phyloP scores from a whole-genome alignment of 2,113 vertebrate species.

The Paracanthobrama guichenoti region DNA sequence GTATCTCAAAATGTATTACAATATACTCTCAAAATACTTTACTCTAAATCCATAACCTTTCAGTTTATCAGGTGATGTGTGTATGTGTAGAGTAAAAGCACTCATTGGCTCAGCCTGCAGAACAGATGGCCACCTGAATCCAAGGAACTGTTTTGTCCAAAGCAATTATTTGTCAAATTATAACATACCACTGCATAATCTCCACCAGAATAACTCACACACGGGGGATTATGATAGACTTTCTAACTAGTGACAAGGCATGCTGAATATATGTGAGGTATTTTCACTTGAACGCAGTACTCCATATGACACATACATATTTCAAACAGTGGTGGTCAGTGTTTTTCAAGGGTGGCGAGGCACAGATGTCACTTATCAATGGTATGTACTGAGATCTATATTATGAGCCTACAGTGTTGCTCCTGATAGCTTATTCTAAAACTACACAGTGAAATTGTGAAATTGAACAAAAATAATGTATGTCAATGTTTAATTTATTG shows the following conservation, averaged over 20 bases:
- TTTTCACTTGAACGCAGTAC: neutral
- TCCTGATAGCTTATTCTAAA: neutral
- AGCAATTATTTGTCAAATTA: slow-evolving; percentile 99
- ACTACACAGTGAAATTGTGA: neutral
- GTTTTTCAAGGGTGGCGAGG: too few species aligned
- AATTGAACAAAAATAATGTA: neutral
- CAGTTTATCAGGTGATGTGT: neutral
- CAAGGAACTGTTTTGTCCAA: slow-evolving; percentile 89
- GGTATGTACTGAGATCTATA: too few species aligned
- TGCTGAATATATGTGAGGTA: neutral
- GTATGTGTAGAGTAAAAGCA: slow-evolving; percentile 23
- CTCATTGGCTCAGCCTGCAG: slow-evolving; percentile 65
- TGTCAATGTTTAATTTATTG: neutral
- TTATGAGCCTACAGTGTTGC: neutral
- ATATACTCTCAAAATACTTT: neutral
- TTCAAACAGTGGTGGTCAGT: too few species aligned
- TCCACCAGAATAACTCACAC: slow-evolving; percentile 89
- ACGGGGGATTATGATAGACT: slow-evolving; percentile 82
- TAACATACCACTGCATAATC: slow-evolving; percentile 95
- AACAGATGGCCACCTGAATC: slow-evolving; percentile 92
- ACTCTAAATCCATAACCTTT: neutral
- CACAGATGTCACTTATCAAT: too few species aligned
- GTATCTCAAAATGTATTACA: neutral
- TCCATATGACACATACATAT: too few species aligned
- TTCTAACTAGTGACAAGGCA: neutral